These are phyloP conservation scores for Illadopsis cleaveri DNA, from an alignment of 2,113 vertebrate genomes.

Conservation along the genomic window DNA sequence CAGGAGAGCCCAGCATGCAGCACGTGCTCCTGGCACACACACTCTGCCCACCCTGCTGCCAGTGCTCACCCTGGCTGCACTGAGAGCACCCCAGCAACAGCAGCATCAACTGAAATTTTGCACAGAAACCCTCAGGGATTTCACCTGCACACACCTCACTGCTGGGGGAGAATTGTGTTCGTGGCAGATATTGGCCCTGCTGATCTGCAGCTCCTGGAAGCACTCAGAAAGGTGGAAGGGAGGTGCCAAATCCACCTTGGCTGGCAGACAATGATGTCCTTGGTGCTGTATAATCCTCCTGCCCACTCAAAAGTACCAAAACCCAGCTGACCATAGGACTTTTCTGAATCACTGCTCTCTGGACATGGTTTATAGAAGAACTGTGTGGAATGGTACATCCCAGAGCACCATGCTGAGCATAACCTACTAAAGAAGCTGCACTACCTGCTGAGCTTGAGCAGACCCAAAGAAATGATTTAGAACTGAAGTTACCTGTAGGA, in stretches of 20 bases:
- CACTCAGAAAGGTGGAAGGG: neutral
- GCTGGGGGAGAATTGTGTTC: neutral
- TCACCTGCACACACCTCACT: neutral
- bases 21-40: neutral
- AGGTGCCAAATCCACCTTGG: fast-evolving
- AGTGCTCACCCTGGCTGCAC: fast-evolving
- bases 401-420: neutral
- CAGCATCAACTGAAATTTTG: neutral
- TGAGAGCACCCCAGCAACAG: neutral
- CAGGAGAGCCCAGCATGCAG: neutral
- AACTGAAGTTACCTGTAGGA: neutral
- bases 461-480: neutral
- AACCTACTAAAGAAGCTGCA: neutral
- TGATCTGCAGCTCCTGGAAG: neutral
- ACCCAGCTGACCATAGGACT: neutral
- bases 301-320: neutral
- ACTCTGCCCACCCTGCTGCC: neutral
- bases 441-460: neutral
- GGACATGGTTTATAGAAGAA: neutral
- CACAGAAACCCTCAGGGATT: neutral
- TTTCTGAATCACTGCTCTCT: neutral
- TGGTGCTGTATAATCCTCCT: neutral
- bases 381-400: neutral
- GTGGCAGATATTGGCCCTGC: fast-evolving
- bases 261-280: fast-evolving